Base-by-base conservation (phyloP, 1,140 invertebrate species). In the Oppia nitens region DNA sequence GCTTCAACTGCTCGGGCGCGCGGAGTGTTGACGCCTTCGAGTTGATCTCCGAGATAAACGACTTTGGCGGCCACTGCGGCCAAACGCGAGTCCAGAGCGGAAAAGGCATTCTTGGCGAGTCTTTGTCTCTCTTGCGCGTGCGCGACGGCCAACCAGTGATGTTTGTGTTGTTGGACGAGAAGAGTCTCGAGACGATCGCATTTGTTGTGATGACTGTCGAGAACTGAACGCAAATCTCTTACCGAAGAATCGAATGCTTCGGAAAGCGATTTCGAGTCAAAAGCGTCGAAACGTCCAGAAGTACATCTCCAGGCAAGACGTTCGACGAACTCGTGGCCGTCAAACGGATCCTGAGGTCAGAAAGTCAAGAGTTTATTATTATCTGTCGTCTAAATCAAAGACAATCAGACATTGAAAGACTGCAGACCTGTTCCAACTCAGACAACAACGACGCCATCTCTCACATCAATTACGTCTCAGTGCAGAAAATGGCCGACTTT, bases 1-100 rank as follows among this genome's bases (percentile, higher is more conserved):
- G 94, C 94, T 70, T 98, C 93, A 4, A 90, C 89, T 9, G 92
- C 89, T 64, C 93, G 75, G 52, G 90, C 83, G 66, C 94, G 75
- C 0, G 94, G 94, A 0, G 85, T 90, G 73, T 98, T 92, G 0
- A 97, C 91, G 67, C 87, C 93, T 71, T 97, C 93, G 27, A 98
- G 73, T 68, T 98, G 94, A 72, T 98, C 93, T 0, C 94, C 94
- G 17, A 98, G 77, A 76, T 98, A 92, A 53, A 98, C 81, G 20
- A 98, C 94, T 75, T 96, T 93, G 0, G 91, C 93, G 0, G 93
- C 93, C 50, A 98, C 93, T 66, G 84, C 83, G 68, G 95, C 96
- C 64, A 98, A 96, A 69, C 92, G 83, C 67, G 90, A 87, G 74
- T 97, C 93, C 25, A 98, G 71, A 63, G 90, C 83, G 74, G 93